Evolutionary conservation across 2,113 vertebrate genomes (phyloP), one percentile per base, ranked within the genome.

Genomic region (Pseudolaguvia tuberculata): DNA sequence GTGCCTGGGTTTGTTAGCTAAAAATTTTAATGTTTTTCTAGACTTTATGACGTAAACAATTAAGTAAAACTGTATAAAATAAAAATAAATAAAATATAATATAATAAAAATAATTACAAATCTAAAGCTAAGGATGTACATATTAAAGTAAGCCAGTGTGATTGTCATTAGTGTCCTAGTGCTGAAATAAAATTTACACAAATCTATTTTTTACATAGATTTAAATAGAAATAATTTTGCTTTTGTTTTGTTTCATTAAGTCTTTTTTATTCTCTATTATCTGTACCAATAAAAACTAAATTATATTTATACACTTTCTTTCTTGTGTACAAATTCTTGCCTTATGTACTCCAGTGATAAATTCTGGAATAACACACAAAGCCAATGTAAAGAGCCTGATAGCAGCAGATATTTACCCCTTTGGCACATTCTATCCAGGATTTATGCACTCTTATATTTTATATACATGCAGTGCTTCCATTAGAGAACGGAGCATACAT

Each of bases 381-480:
- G 23, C 25, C 29, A 50, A 14, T 48, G 11, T 18, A 72, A 59
- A 58, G 47, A 72, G 15, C 20, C 42, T 56, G 35, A 50, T 72
- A 50, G 45, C 45, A 47, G 56, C 12, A 59, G 18, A 21, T 35
- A n/a, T 42, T 71, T 39, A 57, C 39, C 7, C 9, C 21, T 42
- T 20, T 29, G 25, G 17, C 17, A 72, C 70, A n/a, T 72, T 59
- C 29, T 72, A 72, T 59, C 57, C 48, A 72, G 45, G 29, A 47
- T 72, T 58, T 18, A 18, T 72, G 45, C 70, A 10, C 31, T n/a
- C 31, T 4, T 18, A 59, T 58, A 72, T 58, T 59, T 72, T 31
- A 23, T 59, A 59, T 59, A 72, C 48, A 31, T 71, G 18, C 25
- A 71, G 53, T 71, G 69, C 57, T 72, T 72, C 55, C 70, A 72